phyloP scores from a whole-genome alignment of 2,113 vertebrate genomes.

The Chaetura pelagica region DNA sequence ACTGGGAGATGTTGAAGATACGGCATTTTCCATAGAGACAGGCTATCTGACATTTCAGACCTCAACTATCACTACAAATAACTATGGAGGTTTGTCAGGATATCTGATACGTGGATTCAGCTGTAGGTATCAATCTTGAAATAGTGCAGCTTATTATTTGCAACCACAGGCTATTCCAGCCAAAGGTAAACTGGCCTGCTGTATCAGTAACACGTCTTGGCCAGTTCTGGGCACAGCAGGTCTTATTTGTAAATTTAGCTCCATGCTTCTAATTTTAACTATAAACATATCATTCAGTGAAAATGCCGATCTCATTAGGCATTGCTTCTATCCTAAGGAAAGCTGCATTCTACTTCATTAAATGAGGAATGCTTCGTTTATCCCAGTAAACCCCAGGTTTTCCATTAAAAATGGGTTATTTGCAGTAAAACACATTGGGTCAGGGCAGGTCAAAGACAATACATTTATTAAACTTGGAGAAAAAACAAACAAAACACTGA shows the following conservation, averaged over 20 bases:
- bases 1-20: not conserved
- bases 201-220: not conserved
- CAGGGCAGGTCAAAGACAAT: slow-evolving; percentile 79
- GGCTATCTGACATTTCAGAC: not conserved
- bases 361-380: not conserved
- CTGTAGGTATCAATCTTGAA: not conserved
- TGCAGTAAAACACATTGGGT: slow-evolving; percentile 12
- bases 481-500: slow-evolving; percentile 80
- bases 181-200: not conserved
- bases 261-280: not conserved
- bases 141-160: not conserved
- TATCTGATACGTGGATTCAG: not conserved
- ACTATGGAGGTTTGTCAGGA: not conserved
- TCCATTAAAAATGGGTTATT: not conserved
- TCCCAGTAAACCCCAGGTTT: not conserved
- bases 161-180: not conserved
- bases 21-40: not conserved
- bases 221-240: not conserved
- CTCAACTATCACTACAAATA: not conserved
- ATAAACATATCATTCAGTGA: not conserved
- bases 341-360: not conserved
- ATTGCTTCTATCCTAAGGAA: not conserved
- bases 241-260: not conserved
- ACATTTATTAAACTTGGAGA: slow-evolving; percentile 86
- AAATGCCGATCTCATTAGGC: not conserved